Percentiles rank a stretch among this genome's conserved stretches.
Conservation (phyloP, 2,797 vertebrate species). For the Gambelia wislizenii region DNA sequence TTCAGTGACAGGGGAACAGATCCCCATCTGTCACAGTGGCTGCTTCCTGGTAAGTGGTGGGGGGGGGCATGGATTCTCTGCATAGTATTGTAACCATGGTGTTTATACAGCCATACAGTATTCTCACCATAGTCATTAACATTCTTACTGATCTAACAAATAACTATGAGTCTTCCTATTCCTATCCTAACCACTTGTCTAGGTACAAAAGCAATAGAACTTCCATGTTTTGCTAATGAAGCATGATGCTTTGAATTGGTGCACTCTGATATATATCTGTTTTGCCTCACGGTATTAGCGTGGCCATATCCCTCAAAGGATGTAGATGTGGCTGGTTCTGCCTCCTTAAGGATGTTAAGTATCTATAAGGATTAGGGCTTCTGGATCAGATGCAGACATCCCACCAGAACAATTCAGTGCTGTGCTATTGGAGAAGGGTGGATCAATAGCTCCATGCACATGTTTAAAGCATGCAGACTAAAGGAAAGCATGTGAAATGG, state of each 20-base stretch:
- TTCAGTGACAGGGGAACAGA: too few species aligned
- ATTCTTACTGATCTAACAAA: neutral
- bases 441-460: neutral
- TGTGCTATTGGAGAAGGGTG: neutral
- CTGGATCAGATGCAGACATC: neutral
- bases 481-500: neutral
- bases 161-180: neutral
- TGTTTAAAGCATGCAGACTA: neutral
- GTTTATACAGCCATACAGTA: too few species aligned
- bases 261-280: neutral
- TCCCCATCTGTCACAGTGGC: too few species aligned
- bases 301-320: neutral
- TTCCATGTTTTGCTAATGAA: neutral
- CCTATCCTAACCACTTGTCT: too few species aligned
- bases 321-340: neutral
- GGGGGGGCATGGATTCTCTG: too few species aligned
- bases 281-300: too few species aligned
- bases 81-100: too few species aligned
- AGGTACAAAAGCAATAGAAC: neutral
- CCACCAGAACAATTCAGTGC: neutral
- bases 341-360: neutral
- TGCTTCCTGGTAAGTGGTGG: too few species aligned
- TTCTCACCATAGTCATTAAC: too few species aligned
- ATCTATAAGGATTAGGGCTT: neutral
- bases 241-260: neutral